A percentile compares a stretch with the other conserved stretches of the same genome.
phyloP scores from a whole-genome alignment of 2,797 vertebrate species.

The Macrochelys suwanniensis region DNA sequence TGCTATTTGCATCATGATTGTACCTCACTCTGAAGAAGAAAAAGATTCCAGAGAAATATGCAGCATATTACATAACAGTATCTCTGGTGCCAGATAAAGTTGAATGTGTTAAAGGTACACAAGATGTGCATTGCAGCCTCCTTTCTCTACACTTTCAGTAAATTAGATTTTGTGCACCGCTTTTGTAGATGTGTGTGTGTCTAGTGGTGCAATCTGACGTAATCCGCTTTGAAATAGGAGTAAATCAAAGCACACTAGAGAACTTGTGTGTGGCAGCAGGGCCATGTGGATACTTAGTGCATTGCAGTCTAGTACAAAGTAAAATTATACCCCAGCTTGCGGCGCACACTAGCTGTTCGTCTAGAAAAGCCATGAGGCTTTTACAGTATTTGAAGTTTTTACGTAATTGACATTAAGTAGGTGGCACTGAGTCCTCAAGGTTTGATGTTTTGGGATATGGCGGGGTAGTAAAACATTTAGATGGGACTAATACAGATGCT shows the following conservation, averaged over 20 bases:
- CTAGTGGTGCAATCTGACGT: too few species aligned
- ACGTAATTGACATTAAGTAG: neutral
- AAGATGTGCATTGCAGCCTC: neutral
- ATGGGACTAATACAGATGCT: neutral
- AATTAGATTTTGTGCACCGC: neutral
- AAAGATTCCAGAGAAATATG: neutral
- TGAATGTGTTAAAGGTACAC: neutral
- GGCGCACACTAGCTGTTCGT: too few species aligned
- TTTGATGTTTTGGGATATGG: neutral
- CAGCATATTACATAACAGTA: neutral
- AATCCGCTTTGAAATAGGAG: too few species aligned
- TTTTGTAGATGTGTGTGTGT: rapidly evolving
- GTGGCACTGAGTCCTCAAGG: too few species aligned
- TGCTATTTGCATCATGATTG: neutral
- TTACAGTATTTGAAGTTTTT: neutral
- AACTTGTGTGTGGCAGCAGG: too few species aligned
- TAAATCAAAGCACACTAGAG: too few species aligned
- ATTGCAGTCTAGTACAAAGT: too few species aligned
- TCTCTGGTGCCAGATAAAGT: neutral
- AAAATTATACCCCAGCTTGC: too few species aligned
- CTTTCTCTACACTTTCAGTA: neutral
- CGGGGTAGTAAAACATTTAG: neutral
- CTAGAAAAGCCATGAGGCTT: too few species aligned
- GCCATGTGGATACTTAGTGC: too few species aligned
- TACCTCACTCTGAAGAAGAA: neutral